These are phyloP conservation scores for Acrocyrtus sp. DNA, from an alignment of 2,888 invertebrate genomes.

Conservation along the genomic window DNA sequence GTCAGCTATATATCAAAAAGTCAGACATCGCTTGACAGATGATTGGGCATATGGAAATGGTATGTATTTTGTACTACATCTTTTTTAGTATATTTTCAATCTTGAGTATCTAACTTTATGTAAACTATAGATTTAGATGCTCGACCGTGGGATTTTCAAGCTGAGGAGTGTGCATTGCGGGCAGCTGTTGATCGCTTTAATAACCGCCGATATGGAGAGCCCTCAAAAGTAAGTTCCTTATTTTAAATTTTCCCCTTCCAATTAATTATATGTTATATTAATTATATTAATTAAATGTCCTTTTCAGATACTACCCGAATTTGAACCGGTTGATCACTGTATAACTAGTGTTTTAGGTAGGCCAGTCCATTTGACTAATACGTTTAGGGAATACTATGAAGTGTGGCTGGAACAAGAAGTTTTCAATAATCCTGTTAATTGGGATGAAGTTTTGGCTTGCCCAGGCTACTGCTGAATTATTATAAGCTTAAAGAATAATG, in stretches of 20 bases:
- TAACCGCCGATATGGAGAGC: conserved; percentile 83
- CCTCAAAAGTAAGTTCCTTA: conserved; percentile 59
- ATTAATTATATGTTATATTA: background rate
- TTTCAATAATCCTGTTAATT: conserved; percentile 77
- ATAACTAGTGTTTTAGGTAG: conserved; percentile 83
- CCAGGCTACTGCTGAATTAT: conserved; percentile 42
- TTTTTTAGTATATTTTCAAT: background rate
- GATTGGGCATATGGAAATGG: conserved; percentile 99
- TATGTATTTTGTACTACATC: conserved; percentile 65
- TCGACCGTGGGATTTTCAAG: conserved; percentile 97
- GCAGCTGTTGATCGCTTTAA: conserved; percentile 97
- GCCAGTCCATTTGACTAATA: conserved; percentile 85
- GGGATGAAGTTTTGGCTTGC: conserved; percentile 69
- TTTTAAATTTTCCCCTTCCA: no score
- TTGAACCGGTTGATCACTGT: conserved; percentile 80
- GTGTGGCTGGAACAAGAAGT: conserved; percentile 97
- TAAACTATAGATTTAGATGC: conserved; percentile 92
- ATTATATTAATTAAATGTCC: background rate
- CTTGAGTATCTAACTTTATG: background rate
- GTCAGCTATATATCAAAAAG: conserved; percentile 98
- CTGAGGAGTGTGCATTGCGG: conserved; percentile 94
- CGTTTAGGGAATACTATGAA: conserved; percentile 93
- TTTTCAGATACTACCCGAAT: conserved; percentile 67
- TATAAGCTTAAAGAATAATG: background rate
- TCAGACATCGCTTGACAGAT: conserved; percentile 94